phyloP scores from a whole-genome alignment of 1,140 invertebrate genomes.

The Chymomyza costata region DNA sequence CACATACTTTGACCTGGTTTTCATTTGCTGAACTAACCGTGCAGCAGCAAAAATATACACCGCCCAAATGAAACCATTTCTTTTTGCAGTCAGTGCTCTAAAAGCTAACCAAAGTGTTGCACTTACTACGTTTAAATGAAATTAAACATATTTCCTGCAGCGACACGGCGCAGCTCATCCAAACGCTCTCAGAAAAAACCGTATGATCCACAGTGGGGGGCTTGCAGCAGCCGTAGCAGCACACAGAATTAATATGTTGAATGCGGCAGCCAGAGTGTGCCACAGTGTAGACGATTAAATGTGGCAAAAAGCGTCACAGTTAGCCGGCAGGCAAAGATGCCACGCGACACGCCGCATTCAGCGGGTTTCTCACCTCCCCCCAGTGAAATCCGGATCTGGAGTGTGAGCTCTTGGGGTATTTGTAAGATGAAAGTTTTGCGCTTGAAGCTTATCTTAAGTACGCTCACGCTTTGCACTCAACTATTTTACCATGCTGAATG shows the following conservation, averaged over 20 bases:
- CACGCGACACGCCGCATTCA: neutral
- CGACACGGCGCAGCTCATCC: constrained; percentile 39
- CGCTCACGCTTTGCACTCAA: constrained; percentile 69
- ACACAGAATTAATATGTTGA: constrained; percentile 68
- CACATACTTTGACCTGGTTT: neutral
- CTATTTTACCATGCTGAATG: constrained; percentile 44
- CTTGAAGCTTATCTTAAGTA: constrained; percentile 69
- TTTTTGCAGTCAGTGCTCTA: neutral
- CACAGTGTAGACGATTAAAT: neutral
- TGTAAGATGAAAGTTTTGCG: constrained; percentile 70
- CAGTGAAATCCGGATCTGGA: too few relatives aligned
- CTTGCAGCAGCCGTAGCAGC: constrained; percentile 28
- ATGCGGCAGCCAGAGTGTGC: constrained; percentile 27
- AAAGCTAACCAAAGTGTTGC: constrained; percentile 68
- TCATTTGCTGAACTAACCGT: constrained; percentile 9
- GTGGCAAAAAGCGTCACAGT: neutral
- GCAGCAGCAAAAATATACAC: constrained; percentile 15
- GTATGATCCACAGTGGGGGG: neutral
- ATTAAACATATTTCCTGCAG: constrained; percentile 71
- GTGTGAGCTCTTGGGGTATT: constrained; percentile 25
- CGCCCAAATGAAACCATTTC: constrained; percentile 2
- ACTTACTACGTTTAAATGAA: constrained; percentile 70
- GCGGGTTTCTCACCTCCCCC: too few relatives aligned
- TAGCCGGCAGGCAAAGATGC: constrained; percentile 1
- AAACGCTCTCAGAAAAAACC: constrained; percentile 2